Base-by-base conservation (phyloP, 1,140 invertebrate genomes). In the Telenomus remus region DNA sequence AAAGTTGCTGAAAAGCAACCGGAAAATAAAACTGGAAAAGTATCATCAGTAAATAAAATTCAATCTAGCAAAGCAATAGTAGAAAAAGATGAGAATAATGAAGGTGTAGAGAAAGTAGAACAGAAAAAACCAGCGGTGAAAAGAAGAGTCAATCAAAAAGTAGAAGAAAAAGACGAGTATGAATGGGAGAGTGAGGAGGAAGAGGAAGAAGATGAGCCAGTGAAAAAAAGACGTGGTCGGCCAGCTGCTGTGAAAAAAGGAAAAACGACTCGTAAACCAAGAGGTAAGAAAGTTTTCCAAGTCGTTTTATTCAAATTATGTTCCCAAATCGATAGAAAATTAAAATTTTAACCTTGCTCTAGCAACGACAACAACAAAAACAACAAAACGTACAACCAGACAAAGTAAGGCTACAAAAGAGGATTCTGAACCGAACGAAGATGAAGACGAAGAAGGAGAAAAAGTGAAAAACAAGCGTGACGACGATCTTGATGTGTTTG, bases 341-440 rank as follows among this genome's bases (percentile, higher is more conserved):
- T 43, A 43, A 11, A 43, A 43, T 50, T 33, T 1, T 50, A 1
- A 1, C 11, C 49, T 63, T 47, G 2, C 44, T 61, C 37, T 51
- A 65, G 51, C 34, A 33, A 43, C 16, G 15, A 10, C 53, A 53
- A 47, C 46, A n/a, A n/a, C n/a, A n/a, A n/a, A n/a, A n/a, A n/a
- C n/a, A n/a, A n/a, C n/a, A n/a, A n/a, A n/a, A 11, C 4, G 60
- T 33, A 49, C 14, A 11, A 33, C 61, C 1, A 50, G 19, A 13
- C 39, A 34, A 35, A 56, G 61, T 37, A 56, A 71, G 43, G n/a
- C 33, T 56, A 60, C 1, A 50, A 44, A 54, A 42, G 9, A 9
- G 5, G 34, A 71, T 4, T 48, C 19, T 7, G 72, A 66, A 33
- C 15, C 56, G 13, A n/a, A n/a, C n/a, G n/a, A n/a, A n/a, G n/a